Evolutionary conservation across 2,888 invertebrate species (phyloP).

Genomic region (Arrhopalites spinosus): DNA sequence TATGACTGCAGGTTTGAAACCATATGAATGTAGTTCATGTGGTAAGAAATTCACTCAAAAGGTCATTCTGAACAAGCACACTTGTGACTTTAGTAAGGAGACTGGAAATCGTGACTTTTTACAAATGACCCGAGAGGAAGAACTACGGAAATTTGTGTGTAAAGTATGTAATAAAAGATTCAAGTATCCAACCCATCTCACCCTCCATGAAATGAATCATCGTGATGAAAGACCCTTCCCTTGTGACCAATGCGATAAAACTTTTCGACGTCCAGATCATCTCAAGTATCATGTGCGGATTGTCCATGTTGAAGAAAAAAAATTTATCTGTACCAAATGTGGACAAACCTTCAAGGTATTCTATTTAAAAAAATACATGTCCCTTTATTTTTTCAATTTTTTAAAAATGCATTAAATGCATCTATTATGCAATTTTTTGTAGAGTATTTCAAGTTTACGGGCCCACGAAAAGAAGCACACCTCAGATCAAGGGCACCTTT

Average conservation of each 20-base stretch:
- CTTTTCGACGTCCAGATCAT: constrained; percentile 24
- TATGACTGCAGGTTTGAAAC: constrained; percentile 2
- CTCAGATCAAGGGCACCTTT: constrained; percentile 15
- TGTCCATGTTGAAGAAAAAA: constrained; percentile 25
- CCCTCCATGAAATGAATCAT: constrained; percentile 26
- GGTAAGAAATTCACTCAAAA: constrained; percentile 14
- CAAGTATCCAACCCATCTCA: constrained; percentile 20
- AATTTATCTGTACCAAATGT: constrained; percentile 24
- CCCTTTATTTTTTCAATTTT: too few species aligned
- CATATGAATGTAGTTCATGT: constrained; percentile 7
- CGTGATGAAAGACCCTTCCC: constrained; percentile 14
- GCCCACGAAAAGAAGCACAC: constrained; percentile 26
- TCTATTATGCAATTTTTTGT: too few species aligned
- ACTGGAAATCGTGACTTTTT: constrained; percentile 11
- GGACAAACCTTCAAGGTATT: constrained; percentile 7
- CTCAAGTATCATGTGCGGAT: constrained; percentile 24
- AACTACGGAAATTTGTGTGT: constrained; percentile 21
- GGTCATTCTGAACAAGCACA: constrained; percentile 24
- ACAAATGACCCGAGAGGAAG: constrained; percentile 20
- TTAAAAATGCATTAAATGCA: too few species aligned
- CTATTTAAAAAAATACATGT: too few species aligned
- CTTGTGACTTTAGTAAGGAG: constrained; percentile 27
- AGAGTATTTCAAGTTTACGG: constrained; percentile 5
- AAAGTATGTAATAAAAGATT: constrained; percentile 11
- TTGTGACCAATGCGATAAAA: constrained; percentile 24